These are phyloP conservation scores for Lycocorax pyrrhopterus DNA, from an alignment of 2,113 vertebrate genomes.

Conservation along the genomic window DNA sequence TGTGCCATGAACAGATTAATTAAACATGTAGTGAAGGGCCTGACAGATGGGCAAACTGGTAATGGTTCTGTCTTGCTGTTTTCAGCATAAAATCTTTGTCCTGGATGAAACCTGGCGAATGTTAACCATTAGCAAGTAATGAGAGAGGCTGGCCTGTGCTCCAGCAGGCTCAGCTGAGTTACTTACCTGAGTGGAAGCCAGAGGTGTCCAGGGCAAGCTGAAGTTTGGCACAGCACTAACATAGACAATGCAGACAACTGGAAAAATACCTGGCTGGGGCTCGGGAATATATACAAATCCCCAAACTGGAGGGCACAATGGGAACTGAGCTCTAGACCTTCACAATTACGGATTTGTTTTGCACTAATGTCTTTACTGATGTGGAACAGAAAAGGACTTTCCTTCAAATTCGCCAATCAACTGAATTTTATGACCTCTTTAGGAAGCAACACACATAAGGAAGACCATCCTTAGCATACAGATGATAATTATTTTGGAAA, in stretches of 20 bases:
- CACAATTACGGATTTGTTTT: neutral
- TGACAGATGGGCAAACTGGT: neutral
- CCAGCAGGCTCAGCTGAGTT: neutral
- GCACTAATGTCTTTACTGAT: neutral
- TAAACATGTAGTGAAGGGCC: neutral
- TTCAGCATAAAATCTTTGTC: neutral
- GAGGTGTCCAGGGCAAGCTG: neutral
- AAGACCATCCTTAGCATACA: neutral
- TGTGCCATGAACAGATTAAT: neutral
- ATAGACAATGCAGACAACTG: neutral
- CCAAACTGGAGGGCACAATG: neutral
- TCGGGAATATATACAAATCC: neutral
- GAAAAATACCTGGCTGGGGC: neutral
- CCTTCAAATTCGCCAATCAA: neutral
- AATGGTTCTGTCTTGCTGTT: neutral
- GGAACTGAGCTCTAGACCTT: neutral
- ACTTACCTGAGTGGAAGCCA: neutral
- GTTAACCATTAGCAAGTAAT: neutral
- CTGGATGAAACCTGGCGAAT: neutral
- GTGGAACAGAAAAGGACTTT: neutral
- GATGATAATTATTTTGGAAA: neutral
- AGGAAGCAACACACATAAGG: neutral
- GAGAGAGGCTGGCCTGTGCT: neutral
- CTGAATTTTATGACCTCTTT: neutral
- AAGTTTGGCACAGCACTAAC: neutral